These are phyloP conservation scores for Corvus cornix DNA, from an alignment of 2,113 vertebrate genomes.

Conservation along the genomic window DNA sequence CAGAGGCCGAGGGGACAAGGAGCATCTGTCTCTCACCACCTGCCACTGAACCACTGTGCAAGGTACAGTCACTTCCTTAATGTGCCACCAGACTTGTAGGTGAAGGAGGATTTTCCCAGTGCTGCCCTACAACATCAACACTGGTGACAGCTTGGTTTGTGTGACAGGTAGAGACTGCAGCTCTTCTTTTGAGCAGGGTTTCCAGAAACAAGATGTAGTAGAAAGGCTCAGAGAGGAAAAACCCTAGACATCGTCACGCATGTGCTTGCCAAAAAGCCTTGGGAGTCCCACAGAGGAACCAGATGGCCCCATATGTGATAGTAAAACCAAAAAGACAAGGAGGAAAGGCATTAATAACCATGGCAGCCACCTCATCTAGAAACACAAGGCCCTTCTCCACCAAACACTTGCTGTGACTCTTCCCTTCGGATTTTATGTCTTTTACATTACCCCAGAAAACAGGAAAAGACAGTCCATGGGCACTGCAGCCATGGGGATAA, in stretches of 20 bases:
- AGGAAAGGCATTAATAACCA: not conserved
- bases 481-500: not conserved
- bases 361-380: not conserved
- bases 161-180: not conserved
- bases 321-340: not conserved
- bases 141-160: not conserved
- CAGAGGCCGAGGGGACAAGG: not conserved
- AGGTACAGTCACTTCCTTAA: not conserved
- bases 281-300: constrained; percentile 43
- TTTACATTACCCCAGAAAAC: not conserved
- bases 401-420: not conserved
- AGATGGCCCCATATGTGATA: constrained; percentile 37
- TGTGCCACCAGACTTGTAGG: not conserved
- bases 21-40: constrained; percentile 10
- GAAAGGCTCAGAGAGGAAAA: constrained; percentile 9
- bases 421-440: not conserved
- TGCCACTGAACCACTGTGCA: not conserved
- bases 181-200: not conserved
- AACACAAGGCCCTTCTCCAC: not conserved
- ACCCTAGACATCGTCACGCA: not conserved
- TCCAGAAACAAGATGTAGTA: not conserved
- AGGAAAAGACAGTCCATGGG: not conserved
- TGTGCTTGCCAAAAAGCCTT: not conserved
- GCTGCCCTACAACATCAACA: not conserved
- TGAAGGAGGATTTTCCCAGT: not conserved